Evolutionary conservation across 2,797 vertebrate species (phyloP), one percentile per base, ranked within the genome.

Genomic region (Kryptopterus vitreolus): DNA sequence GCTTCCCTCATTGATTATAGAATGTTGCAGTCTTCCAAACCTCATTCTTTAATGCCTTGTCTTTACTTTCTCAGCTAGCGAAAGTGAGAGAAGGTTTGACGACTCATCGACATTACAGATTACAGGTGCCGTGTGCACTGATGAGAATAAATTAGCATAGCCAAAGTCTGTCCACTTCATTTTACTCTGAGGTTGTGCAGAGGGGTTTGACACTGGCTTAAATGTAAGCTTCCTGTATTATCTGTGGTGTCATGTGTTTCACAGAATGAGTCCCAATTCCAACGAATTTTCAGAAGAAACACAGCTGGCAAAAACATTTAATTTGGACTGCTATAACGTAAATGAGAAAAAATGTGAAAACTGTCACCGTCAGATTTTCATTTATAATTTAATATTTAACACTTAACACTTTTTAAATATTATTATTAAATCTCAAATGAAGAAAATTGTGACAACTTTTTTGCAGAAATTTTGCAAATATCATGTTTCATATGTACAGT

Each of bases 161-260:
- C 43, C 43, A 10, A 77, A 77, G 38, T 66, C 38, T 38, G 48
- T 80, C 82, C 3, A 24, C 33, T 65, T 59, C 33, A 24, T 62
- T 65, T 72, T 46, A 50, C 31, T 24, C 2, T 70, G 78, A 82
- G 15, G 35, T 55, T 86, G 52, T 80, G 59, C 70, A 80, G 74
- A 72, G 46, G 46, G 53, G 63, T 79, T 76, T 69, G 18, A 46
- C 55, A 46, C 15, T 52, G 75, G 22, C 38, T 26, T 57, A 48
- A 61, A 29, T 46, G 33, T 20, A 26, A 26, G 16, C 2, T 76
- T 65, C 71, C 26, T 59, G 31, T 26, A 65, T 76, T 24, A 72
- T 71, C 53, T 66, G 38, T 20, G 11, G 29, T 57, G 12, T 53
- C 52, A 68, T 70, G 12, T 46, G 63, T 29, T 35, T 38, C 50